phyloP scores from a whole-genome alignment of 2,113 vertebrate species.

The Brienomyrus brachyistius region DNA sequence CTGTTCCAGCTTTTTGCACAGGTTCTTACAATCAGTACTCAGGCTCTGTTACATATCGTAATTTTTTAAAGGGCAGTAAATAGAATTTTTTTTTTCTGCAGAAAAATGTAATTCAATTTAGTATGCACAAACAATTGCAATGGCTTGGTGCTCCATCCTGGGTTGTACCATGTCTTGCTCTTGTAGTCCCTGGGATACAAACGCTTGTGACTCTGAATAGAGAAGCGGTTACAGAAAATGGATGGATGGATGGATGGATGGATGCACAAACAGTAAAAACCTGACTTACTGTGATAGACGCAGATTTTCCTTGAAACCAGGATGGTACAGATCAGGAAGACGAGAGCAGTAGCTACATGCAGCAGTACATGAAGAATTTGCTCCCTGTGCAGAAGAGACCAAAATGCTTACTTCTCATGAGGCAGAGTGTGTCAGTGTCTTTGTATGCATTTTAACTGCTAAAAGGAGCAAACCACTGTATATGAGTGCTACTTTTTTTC shows the following conservation, averaged over 20 bases:
- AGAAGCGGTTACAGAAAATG: neutral
- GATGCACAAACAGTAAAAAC: neutral
- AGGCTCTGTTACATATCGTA: neutral
- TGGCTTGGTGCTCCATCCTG: neutral
- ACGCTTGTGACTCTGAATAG: neutral
- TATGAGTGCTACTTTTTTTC: neutral
- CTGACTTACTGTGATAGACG: neutral
- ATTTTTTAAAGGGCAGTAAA: neutral
- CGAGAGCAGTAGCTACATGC: neutral
- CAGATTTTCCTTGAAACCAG: neutral
- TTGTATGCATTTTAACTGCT: neutral
- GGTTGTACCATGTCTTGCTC: neutral
- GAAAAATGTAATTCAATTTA: neutral
- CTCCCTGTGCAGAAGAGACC: neutral
- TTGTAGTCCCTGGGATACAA: neutral
- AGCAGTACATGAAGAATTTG: neutral
- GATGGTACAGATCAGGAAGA: neutral
- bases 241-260: neutral
- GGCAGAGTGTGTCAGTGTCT: neutral
- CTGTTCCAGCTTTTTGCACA: neutral
- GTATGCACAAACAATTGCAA: neutral
- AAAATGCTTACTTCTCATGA: neutral
- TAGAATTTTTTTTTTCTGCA: neutral
- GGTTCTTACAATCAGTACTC: neutral
- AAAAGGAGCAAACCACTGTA: neutral